Evolutionary conservation across 2,888 invertebrate species (phyloP).

Genomic region (Callosobruchus maculatus): DNA sequence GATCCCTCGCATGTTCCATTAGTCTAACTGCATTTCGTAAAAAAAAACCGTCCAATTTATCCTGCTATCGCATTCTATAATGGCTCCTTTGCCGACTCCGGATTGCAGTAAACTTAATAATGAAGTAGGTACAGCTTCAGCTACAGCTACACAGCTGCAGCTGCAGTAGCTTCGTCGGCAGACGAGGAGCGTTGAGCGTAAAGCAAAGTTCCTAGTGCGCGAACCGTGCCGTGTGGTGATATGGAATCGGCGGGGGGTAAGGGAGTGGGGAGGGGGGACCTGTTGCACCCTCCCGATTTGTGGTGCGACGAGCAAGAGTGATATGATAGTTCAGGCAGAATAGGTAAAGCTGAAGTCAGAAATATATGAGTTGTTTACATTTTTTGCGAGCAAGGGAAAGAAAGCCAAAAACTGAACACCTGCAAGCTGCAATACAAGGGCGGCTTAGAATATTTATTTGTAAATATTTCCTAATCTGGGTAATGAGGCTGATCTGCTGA

Average conservation of each 20-base stretch:
- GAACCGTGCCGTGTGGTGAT: not conserved
- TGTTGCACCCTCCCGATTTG: not conserved
- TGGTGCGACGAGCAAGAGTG: not conserved
- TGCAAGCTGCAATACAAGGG: no score
- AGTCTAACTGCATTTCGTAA: not conserved
- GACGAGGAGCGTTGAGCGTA: not conserved
- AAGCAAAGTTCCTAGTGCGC: not conserved
- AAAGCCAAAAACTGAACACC: no score
- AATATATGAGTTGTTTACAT: no score
- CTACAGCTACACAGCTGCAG: no score
- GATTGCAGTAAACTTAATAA: conserved; percentile 1
- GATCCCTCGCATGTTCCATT: not conserved
- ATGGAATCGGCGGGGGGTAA: not conserved
- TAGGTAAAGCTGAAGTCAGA: not conserved
- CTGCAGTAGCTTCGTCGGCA: no score
- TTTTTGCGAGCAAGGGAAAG: no score
- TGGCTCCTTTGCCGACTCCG: not conserved
- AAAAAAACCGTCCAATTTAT: not conserved
- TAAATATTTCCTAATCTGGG: no score
- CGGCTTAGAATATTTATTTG: no score
- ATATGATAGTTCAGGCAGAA: not conserved
- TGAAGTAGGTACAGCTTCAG: not conserved
- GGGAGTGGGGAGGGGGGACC: not conserved
- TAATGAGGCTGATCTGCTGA: no score
- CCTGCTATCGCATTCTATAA: not conserved